Percentiles rank a stretch among this genome's conserved stretches.
Conservation (phyloP, 2,113 vertebrate genomes). For the Rattus norvegicus region DNA sequence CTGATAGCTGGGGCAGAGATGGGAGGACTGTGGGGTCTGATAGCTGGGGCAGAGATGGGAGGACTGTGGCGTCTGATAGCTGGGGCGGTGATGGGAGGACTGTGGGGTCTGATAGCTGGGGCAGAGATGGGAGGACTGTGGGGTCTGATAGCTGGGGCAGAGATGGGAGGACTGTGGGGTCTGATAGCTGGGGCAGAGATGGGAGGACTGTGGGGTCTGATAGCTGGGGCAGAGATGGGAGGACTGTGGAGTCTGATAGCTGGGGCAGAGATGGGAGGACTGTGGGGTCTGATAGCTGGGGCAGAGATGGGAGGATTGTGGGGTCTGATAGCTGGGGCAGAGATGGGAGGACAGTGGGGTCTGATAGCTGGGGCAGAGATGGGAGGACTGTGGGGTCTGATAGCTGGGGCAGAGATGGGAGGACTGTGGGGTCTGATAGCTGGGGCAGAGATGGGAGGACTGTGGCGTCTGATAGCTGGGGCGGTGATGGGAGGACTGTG, state of each 20-base stretch:
- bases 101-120: neutral
- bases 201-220: neutral
- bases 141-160: neutral
- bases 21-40: neutral
- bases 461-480: neutral
- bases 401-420: neutral
- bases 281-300: neutral
- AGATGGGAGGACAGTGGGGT: neutral
- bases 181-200: neutral
- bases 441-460: neutral
- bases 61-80: neutral
- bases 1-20: neutral
- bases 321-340: neutral
- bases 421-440: neutral
- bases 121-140: neutral
- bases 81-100: neutral
- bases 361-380: neutral
- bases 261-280: neutral
- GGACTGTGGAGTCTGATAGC: neutral
- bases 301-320: neutral
- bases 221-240: neutral
- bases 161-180: neutral
- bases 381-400: neutral
- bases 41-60: neutral
- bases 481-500: neutral